Conservation (phyloP, 2,797 vertebrate species). For the Arnoldichthys spilopterus region DNA sequence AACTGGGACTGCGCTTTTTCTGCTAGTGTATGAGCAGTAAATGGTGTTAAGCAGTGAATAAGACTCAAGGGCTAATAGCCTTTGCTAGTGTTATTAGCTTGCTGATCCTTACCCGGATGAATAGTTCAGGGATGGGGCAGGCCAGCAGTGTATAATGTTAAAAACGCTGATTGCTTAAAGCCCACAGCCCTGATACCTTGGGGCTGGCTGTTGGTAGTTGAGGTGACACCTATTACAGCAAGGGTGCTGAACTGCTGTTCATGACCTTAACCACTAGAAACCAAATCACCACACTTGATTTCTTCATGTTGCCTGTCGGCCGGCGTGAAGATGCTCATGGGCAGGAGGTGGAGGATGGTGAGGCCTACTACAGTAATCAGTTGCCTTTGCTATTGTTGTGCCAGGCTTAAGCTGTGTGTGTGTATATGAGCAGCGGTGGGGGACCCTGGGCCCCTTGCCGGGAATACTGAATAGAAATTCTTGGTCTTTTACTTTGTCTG, state of each 20-base stretch:
- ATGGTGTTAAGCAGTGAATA: neutral
- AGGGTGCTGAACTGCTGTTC: neutral
- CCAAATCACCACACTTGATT: neutral
- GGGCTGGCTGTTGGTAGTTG: too few species aligned
- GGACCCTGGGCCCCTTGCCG: conserved; percentile 44
- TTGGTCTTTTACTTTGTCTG: conserved; percentile 52
- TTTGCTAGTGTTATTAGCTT: conserved; percentile 32
- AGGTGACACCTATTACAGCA: neutral
- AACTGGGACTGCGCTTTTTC: neutral
- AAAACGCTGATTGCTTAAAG: neutral
- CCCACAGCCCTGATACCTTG: conserved; percentile 6
- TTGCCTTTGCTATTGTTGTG: conserved; percentile 50
- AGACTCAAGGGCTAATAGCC: neutral
- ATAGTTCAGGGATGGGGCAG: neutral
- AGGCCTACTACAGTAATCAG: conserved; percentile 38
- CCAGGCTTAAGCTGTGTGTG: conserved; percentile 30
- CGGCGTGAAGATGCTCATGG: conserved; percentile 8
- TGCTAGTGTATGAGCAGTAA: neutral
- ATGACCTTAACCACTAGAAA: conserved; percentile 11
- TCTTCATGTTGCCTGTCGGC: neutral
- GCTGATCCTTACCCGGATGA: conserved; percentile 14
- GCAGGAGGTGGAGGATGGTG: conserved; percentile 40
- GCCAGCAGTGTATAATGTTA: neutral
- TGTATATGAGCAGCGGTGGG: conserved; percentile 43
- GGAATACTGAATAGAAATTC: conserved; percentile 46